These are phyloP conservation scores for Coracopsis vasa DNA, from an alignment of 2,113 vertebrate species.

Conservation along the genomic window DNA sequence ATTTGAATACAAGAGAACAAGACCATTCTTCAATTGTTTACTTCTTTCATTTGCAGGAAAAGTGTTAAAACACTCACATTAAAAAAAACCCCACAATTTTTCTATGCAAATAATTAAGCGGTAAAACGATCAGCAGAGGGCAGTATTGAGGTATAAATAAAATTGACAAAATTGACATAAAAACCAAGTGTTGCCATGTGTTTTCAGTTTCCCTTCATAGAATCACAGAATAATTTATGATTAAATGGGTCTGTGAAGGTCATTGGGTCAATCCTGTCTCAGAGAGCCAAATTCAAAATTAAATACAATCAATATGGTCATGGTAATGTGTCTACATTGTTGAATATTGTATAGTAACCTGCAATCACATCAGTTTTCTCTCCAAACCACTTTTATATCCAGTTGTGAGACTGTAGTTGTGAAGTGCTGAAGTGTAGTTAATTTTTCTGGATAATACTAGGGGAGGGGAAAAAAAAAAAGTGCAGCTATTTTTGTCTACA, in stretches of 20 bases:
- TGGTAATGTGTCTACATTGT: background rate
- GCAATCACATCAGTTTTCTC: background rate
- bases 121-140: slow-evolving; percentile 46
- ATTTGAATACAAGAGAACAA: background rate
- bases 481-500: background rate
- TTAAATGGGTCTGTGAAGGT: background rate
- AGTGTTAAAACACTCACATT: background rate
- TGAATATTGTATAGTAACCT: background rate
- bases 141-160: slow-evolving; percentile 16
- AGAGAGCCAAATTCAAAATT: background rate
- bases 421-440: background rate
- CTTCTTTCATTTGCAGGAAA: background rate
- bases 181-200: accelerated
- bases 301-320: background rate
- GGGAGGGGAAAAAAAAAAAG: background rate
- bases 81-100: background rate
- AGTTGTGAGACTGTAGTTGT: background rate
- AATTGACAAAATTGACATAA: background rate
- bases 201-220: background rate
- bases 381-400: background rate
- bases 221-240: background rate
- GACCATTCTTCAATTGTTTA: background rate
- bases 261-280: background rate
- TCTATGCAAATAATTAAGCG: background rate
- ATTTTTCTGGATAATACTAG: background rate